These are phyloP conservation scores for Brachionus koreanus DNA, from an alignment of 1,140 invertebrate species.

Conservation along the genomic window DNA sequence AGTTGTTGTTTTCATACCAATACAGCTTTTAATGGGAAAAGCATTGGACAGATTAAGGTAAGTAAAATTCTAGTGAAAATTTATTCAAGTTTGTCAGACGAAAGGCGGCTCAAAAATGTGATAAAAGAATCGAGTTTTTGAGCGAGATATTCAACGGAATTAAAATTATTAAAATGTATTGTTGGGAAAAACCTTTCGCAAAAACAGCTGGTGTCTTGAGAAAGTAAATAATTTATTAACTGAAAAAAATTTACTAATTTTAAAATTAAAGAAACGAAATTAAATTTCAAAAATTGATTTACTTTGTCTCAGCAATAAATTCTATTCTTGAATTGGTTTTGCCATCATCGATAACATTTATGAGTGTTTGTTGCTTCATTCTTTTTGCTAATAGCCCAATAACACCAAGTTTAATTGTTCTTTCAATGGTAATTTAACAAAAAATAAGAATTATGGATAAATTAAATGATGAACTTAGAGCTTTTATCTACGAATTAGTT, in stretches of 20 bases:
- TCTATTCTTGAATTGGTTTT: background rate
- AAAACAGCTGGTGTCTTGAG: background rate
- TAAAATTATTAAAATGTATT: conserved; percentile 80
- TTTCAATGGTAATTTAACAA: background rate
- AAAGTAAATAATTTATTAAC: background rate
- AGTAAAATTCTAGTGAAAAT: background rate
- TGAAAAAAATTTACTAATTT: background rate
- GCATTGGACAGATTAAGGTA: background rate
- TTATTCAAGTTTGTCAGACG: background rate
- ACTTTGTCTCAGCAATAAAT: background rate
- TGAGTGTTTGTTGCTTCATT: background rate
- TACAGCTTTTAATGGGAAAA: background rate
- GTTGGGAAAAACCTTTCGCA: conserved; percentile 51
- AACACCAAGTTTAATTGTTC: conserved; percentile 20
- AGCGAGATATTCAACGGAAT: conserved; percentile 85
- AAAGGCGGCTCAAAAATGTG: conserved; percentile 51
- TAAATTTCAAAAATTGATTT: conserved; percentile 7
- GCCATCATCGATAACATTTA: background rate
- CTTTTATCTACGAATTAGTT: conserved; percentile 20
- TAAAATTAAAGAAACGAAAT: background rate
- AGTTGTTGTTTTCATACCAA: background rate
- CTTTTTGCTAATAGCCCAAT: conserved; percentile 15
- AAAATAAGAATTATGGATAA: background rate
- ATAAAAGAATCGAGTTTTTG: conserved; percentile 78
- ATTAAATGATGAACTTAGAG: background rate